Evolutionary conservation across 1,140 invertebrate genomes (phyloP), one percentile per base, ranked within the genome.

Genomic region (Camponotus vicinus): DNA sequence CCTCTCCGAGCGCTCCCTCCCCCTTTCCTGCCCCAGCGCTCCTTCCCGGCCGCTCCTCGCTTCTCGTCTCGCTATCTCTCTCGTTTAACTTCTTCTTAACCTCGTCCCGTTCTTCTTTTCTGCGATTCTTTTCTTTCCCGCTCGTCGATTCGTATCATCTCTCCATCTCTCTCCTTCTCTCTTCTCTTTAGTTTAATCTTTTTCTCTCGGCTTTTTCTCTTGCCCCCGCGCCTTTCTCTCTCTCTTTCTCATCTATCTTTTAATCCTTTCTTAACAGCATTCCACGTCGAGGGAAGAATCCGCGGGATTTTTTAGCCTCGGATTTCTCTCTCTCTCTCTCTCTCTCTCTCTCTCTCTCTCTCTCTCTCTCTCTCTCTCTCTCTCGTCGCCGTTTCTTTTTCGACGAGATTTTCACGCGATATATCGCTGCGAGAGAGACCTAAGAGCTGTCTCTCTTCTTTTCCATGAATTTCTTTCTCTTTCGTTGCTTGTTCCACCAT

Each of bases 261-360:
- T 75, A 71, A 82, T 83, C 75, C 67, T 84, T 75, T 83, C 82
- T 91, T 89, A 89, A 91, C 86, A 78, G 59, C 86, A 84, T 90
- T 86, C 76, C 75, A 55, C 73, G 42, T 70, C 70, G 66, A 66
- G 52, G 79, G 52, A 71, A 83, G 79, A 75, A 83, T 83, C 55
- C 40, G 57, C 55, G 55, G 18, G 9, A 73, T 27, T 82, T 5
- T 73, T 83, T 42, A 42, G n/a, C 34, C 6, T 11, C n/a, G 21
- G 27, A 64, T 45, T 61, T 87, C 64, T 70, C 88, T 87, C 59
- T 52, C 21, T 52, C 49, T 52, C 49, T 52, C 7, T 11, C 49
- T 52, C 49, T 52, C 7, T 11, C n/a, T 11, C 27, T 27, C 27
- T 27, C 27, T 0, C 13, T 87, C 64, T 70, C 88, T 87, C 59